Evolutionary conservation across 2,797 vertebrate species (phyloP), one percentile per base, ranked within the genome.

Genomic region (Macropodus opercularis): DNA sequence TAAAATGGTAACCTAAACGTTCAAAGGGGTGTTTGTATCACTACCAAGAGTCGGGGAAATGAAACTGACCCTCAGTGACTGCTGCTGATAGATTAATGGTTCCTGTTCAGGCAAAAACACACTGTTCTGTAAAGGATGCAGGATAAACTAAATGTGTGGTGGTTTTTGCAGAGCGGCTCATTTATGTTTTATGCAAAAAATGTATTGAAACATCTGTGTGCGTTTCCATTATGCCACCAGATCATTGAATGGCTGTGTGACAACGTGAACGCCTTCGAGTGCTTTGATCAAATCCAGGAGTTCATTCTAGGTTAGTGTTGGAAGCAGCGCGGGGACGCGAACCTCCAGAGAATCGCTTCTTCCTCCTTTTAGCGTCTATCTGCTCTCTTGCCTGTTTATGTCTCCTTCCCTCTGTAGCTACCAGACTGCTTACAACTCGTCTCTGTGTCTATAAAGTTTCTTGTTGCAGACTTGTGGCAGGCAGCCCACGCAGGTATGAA

Each of bases 211-310:
- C 21, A 24, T 29, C 65, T 60, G 22, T 51, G 31, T 75, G 68
- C 74, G 49, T 76, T 69, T 80, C 50, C 24, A 1, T 48, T 43
- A 50, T 42, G 9, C 41, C 55, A 83, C 52, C 69, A 99, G 97
- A 88, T 99, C 66, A 94, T 96, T 64, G 91, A 88, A 8, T 99
- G 97, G 96, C 91, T 98, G 83, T 94, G 91, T 74, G 95, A 96
- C 83, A 94, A 93, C 47, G 32, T 91, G 58, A 94, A 91, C 69
- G 68, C 89, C 8, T 94, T 94, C 19, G 84, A 91, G 53, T 93
- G 90, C 60, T 97, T 98, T 85, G 94, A 98, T 89, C 95, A 94
- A 60, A 93, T 98, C 82, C 96, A 98, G 84, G 97, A 99, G 89
- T 96, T 98, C 88, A 92, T 98, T 75, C 88, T 97, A 44, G 96